Conservation (phyloP, 2,113 vertebrate species). For the Diadophis punctatus region DNA sequence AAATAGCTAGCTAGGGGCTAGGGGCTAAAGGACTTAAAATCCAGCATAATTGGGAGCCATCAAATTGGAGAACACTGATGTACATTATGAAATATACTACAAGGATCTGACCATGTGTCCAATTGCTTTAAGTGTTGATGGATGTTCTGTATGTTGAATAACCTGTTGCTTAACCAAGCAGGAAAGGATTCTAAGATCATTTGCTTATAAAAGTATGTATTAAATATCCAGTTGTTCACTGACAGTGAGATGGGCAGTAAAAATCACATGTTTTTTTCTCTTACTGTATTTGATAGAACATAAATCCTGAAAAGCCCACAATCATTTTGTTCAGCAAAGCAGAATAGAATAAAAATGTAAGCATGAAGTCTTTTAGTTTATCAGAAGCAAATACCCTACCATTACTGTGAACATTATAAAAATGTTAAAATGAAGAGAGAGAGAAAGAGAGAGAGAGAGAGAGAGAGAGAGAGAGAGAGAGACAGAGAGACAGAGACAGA, state of each 20-base stretch:
- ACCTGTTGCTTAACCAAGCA: background rate
- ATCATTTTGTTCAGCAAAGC: constrained; percentile 5
- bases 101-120: background rate
- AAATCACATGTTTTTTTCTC: background rate
- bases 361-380: background rate
- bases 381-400: background rate
- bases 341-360: constrained; percentile 23
- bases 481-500: background rate
- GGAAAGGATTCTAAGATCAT: background rate
- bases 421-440: background rate
- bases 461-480: background rate
- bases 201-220: constrained; percentile 6
- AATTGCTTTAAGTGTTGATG: background rate
- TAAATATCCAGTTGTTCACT: constrained; percentile 7
- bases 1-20: background rate
- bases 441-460: background rate
- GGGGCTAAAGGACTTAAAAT: background rate
- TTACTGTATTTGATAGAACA: background rate
- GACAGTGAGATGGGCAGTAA: background rate
- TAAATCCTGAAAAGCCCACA: constrained; percentile 9
- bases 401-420: background rate
- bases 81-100: background rate
- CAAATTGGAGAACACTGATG: background rate
- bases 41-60: background rate
- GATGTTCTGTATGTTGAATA: background rate